Conservation (phyloP, 2,113 vertebrate species). For the Alectura lathami region DNA sequence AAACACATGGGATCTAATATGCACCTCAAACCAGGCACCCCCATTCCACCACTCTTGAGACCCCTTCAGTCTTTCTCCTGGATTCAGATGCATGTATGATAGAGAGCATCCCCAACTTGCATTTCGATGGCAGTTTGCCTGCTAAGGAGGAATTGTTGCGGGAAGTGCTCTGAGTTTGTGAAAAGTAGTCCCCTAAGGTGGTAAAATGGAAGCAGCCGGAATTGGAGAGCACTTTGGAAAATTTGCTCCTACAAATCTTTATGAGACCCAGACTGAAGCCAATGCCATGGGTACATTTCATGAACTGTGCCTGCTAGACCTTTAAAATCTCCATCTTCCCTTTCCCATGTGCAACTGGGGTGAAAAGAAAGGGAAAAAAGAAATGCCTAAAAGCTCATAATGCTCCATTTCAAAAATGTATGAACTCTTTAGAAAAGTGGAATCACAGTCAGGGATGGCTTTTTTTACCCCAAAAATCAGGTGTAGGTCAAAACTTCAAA, state of each 20-base stretch:
- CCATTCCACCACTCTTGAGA: accelerated
- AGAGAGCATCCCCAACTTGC: not conserved
- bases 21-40: not conserved
- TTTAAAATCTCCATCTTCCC: not conserved
- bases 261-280: not conserved
- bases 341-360: not conserved
- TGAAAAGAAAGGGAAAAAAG: not conserved
- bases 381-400: too few relatives aligned
- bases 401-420: not conserved
- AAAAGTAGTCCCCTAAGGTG: not conserved
- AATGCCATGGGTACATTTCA: not conserved
- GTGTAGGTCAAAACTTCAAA: not conserved
- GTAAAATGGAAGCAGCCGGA: not conserved
- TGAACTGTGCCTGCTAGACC: not conserved
- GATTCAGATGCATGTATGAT: accelerated
- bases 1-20: not conserved
- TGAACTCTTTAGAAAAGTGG: not conserved
- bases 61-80: not conserved
- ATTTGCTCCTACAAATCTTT: not conserved
- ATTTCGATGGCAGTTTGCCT: not conserved
- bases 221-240: not conserved
- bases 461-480: not conserved
- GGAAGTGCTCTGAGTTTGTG: not conserved
- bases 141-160: not conserved
- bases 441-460: not conserved